phyloP scores from a whole-genome alignment of 2,797 vertebrate species.

The Champsocephalus gunnari region DNA sequence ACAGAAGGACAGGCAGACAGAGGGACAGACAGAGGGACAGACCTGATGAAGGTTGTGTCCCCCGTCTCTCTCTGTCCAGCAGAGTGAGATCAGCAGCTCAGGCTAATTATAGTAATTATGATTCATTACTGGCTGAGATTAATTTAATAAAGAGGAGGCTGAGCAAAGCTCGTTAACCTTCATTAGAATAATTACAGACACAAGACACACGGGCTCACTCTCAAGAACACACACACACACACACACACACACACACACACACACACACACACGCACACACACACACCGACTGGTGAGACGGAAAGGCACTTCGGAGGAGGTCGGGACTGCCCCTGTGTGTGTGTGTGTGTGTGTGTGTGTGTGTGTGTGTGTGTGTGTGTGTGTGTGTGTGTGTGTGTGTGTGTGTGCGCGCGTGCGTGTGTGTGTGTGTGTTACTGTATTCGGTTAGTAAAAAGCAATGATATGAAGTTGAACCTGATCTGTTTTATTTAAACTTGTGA shows the following conservation, averaged over 20 bases:
- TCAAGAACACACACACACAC: not conserved
- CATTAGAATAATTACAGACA: conserved; percentile 92
- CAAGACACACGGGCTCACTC: conserved; percentile 48
- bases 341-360: not conserved
- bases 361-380: conserved; percentile 14
- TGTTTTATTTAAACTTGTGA: no score
- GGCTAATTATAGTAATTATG: conserved; percentile 95
- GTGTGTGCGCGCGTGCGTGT: not conserved
- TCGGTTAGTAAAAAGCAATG: no score
- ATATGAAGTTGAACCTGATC: no score
- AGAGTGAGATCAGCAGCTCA: conserved; percentile 65
- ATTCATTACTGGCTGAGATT: conserved; percentile 92
- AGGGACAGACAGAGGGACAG: not conserved
- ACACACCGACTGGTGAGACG: not conserved
- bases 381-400: conserved; percentile 14
- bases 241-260: conserved; percentile 12
- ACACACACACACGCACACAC: conserved; percentile 10
- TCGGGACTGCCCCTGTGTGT: not conserved
- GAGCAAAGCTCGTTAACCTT: conserved; percentile 93
- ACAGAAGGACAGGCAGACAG: not conserved
- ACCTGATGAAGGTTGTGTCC: conserved; percentile 12
- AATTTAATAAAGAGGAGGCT: conserved; percentile 95
- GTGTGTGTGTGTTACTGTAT: conserved; percentile 1
- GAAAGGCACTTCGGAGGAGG: conserved; percentile 17
- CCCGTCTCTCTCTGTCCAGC: conserved; percentile 49